Evolutionary conservation across 2,113 vertebrate species (phyloP).

Genomic region (Axis porcinus): DNA sequence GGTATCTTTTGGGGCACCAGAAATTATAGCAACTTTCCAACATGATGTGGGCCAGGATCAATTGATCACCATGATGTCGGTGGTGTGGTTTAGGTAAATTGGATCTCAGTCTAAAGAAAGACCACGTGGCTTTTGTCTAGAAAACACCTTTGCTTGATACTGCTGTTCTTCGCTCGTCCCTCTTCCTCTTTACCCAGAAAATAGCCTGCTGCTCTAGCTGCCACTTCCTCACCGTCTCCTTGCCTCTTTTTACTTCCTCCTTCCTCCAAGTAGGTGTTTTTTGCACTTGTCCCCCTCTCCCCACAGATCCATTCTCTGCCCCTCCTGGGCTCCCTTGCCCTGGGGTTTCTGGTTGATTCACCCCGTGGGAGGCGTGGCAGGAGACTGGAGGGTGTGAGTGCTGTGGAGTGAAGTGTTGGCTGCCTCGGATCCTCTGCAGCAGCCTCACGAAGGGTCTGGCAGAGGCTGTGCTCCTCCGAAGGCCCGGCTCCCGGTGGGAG

Average conservation of each 20-base stretch:
- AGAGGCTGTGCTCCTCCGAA: not conserved
- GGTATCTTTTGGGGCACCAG: not conserved
- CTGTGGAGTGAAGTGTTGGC: fast-evolving
- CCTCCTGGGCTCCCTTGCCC: not conserved
- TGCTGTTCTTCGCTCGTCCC: not conserved
- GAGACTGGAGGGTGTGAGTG: not conserved
- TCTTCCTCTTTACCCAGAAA: not conserved
- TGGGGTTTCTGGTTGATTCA: not conserved
- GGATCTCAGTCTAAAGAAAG: not conserved
- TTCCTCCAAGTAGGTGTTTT: not conserved
- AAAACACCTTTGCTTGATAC: not conserved
- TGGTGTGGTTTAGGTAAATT: not conserved
- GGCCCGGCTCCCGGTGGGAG: not conserved
- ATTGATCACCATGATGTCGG: not conserved
- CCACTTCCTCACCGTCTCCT: not conserved
- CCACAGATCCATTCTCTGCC: not conserved
- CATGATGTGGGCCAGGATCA: not conserved
- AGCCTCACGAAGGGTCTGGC: not conserved
- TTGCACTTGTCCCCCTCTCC: not conserved
- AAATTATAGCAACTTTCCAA: not conserved
- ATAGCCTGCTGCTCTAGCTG: not conserved
- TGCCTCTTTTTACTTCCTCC: not conserved
- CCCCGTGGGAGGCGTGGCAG: not conserved
- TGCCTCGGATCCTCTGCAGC: no score
- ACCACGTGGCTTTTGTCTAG: not conserved